Base-by-base conservation (phyloP, 2,888 invertebrate species). In the Eilema griseolum region DNA sequence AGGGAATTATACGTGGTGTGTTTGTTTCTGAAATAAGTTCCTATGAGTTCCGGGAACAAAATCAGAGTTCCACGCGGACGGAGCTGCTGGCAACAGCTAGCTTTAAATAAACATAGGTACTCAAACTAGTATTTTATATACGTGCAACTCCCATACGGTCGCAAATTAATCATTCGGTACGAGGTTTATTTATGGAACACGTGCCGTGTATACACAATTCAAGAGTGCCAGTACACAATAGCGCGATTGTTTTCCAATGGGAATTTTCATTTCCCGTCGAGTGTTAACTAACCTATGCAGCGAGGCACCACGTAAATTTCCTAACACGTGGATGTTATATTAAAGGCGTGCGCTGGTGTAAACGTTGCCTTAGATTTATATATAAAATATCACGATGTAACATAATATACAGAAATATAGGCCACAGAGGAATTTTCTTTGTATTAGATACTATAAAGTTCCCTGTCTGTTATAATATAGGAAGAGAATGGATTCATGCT, bases 141-240 rank as follows among this genome's bases (percentile, higher is more conserved):
- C 20, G 52, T 46, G 14, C n/a, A 61, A 60, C 46, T 61, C 23
- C 31, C 28, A n/a, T 46, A 52, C 46, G 23, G 31, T 37, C 52
- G 46, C 60, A 60, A 67, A 67, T 61, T 61, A 67, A 67, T 61
- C 62, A 62, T n/a, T 41, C 26, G 28, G 26, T n/a, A 33, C 26
- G 61, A 61, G n/a, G 66, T 62, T 56, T 66, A 46, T 31, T 60
- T 37, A 60, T 46, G 61, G 52, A 31, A 60, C 60, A 64, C 69
- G 59, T 60, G 41, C 65, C 37, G 26, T 20, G 33, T 66, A 28
- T 66, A 70, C 57, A 66, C 70, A 66, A 37, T 66, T 61, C 56
- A 28, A 70, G 56, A 71, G 41, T n/a, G 33, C 37, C 24, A 24
- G 65, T 37, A 67, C 59, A 67, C 59, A 67, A 41, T 24, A 64